Evolutionary conservation across 2,888 invertebrate genomes (phyloP).

Genomic region (Cephus pulcher): DNA sequence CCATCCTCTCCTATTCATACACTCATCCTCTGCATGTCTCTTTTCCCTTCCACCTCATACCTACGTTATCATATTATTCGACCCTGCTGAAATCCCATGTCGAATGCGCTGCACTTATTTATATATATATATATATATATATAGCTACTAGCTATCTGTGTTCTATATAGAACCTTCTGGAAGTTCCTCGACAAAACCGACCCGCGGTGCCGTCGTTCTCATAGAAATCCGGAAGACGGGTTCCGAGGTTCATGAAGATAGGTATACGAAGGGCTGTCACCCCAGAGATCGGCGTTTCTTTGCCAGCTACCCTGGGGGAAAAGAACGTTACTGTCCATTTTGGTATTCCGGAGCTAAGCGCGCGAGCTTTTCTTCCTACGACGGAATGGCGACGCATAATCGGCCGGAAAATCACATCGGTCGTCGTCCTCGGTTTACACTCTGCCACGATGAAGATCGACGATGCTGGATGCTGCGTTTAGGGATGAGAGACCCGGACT

Average conservation of each 20-base stretch:
- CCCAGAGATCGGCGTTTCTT: not conserved
- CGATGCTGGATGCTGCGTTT: not conserved
- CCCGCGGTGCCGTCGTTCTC: not conserved
- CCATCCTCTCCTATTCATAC: constrained; percentile 2
- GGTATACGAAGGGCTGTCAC: not conserved
- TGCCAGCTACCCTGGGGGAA: not conserved
- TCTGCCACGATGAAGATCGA: not conserved
- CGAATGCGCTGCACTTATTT: not conserved
- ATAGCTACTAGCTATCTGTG: not conserved
- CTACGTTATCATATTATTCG: constrained; percentile 25
- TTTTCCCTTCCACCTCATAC: constrained; percentile 1
- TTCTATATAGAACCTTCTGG: constrained; percentile 7
- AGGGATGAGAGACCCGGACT: not conserved
- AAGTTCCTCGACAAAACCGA: not conserved
- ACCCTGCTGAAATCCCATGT: constrained; percentile 6
- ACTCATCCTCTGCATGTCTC: not conserved
- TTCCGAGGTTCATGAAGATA: not conserved
- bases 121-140: not conserved
- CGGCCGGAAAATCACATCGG: constrained; percentile 1
- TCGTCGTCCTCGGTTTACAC: not conserved
- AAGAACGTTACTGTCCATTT: constrained; percentile 2
- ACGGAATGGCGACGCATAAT: constrained; percentile 4
- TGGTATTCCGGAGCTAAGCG: constrained; percentile 3
- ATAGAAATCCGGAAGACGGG: not conserved
- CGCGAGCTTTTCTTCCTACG: constrained; percentile 1